Percentiles rank a stretch among this genome's conserved stretches.
Evolutionary conservation across 2,797 vertebrate genomes (phyloP).

Genomic region (Clarias fuscus): DNA sequence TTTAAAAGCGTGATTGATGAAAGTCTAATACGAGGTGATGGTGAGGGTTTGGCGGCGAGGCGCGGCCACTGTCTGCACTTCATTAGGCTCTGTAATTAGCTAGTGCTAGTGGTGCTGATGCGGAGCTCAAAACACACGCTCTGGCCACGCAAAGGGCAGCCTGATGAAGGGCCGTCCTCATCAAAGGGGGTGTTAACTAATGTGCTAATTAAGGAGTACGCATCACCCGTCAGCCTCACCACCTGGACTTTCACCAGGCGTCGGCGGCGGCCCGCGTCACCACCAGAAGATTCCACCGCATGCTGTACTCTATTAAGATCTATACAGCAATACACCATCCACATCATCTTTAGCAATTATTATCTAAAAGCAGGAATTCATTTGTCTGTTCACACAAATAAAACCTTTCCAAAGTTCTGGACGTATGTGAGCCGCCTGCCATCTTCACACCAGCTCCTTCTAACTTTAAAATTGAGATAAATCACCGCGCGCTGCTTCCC

Average conservation of each 20-base stretch:
- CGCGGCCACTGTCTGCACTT: slow-evolving; percentile 94
- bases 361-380: background rate
- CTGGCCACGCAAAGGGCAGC: slow-evolving; percentile 39
- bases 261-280: background rate
- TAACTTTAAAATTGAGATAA: slow-evolving; percentile 58
- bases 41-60: slow-evolving; percentile 86
- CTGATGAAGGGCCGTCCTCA: slow-evolving; percentile 62
- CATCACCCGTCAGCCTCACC: slow-evolving; percentile 15
- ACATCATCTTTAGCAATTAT: background rate
- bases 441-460: slow-evolving; percentile 43
- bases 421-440: slow-evolving; percentile 60
- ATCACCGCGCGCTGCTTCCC: slow-evolving; percentile 46
- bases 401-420: slow-evolving; percentile 32
- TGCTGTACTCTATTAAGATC: background rate
- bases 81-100: slow-evolving; percentile 98
- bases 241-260: slow-evolving; percentile 24
- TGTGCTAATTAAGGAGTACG: slow-evolving; percentile 92
- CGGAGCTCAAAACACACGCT: slow-evolving; percentile 84
- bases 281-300: background rate
- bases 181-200: slow-evolving; percentile 85
- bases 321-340: background rate
- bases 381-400: background rate
- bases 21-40: slow-evolving; percentile 92
- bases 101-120: slow-evolving; percentile 89
- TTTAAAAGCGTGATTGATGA: slow-evolving; percentile 93